Evolutionary conservation across 2,888 invertebrate species (phyloP).

Genomic region (Phaonia tiefii): DNA sequence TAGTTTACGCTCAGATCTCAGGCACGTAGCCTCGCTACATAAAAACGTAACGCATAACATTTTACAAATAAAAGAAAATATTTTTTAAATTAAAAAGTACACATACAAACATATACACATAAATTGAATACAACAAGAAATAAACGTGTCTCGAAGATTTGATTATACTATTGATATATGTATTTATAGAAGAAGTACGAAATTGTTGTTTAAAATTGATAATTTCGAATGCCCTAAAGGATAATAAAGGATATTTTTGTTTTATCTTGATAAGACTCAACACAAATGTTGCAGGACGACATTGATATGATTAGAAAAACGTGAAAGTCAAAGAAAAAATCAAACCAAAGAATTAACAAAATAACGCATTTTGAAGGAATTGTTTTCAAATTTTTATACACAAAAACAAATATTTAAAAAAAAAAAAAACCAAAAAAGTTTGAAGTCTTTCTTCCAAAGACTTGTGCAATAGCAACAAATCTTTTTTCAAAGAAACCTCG

Average conservation of each 20-base stretch:
- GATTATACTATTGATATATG: constrained; percentile 26
- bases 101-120: constrained; percentile 18
- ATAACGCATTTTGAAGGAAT: constrained; percentile 34
- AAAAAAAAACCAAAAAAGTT: constrained; percentile 19
- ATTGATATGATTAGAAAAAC: constrained; percentile 30
- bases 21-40: constrained; percentile 71
- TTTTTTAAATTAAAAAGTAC: constrained; percentile 16
- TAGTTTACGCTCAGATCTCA: constrained; percentile 77
- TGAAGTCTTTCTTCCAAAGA: constrained; percentile 27
- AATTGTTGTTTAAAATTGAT: constrained; percentile 42
- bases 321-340: constrained; percentile 20
- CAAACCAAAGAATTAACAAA: constrained; percentile 40
- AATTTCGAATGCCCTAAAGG: constrained; percentile 19
- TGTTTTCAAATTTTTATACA: constrained; percentile 26
- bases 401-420: constrained; percentile 8
- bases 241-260: constrained; percentile 31
- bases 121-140: neutral
- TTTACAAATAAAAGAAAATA: constrained; percentile 13
- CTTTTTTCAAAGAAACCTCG: constrained; percentile 3
- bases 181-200: constrained; percentile 43
- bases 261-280: neutral
- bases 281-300: constrained; percentile 63
- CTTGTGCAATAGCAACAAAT: constrained; percentile 32
- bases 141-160: constrained; percentile 52
- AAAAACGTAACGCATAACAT: constrained; percentile 43